These are phyloP conservation scores for Drosophila greeni DNA, from an alignment of 2,888 invertebrate genomes.

Conservation along the genomic window DNA sequence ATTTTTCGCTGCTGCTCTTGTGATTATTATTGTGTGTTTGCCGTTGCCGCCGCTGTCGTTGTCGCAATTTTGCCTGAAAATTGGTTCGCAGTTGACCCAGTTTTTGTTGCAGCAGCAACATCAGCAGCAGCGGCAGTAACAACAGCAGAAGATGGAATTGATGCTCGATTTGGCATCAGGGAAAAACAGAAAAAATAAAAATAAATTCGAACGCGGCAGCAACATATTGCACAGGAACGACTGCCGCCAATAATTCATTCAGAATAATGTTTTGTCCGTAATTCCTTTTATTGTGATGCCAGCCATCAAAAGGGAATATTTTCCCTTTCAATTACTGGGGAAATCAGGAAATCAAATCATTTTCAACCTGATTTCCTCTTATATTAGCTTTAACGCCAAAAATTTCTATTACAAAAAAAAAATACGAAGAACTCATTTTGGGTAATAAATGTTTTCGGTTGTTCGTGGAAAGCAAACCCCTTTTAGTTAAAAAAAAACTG, in stretches of 20 bases:
- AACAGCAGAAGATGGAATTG: conserved; percentile 26
- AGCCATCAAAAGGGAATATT: not conserved
- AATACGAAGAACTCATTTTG: no score
- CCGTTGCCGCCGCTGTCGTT: conserved; percentile 47
- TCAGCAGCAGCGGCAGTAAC: conserved; percentile 14
- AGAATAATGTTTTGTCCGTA: not conserved
- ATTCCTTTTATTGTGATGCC: not conserved
- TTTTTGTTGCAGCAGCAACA: conserved; percentile 54
- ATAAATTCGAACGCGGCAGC: not conserved
- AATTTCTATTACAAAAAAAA: no score
- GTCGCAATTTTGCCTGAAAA: conserved; percentile 70
- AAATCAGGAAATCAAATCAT: no score
- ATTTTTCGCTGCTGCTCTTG: conserved; percentile 56
- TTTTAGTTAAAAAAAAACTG: no score
- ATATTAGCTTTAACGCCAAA: no score
- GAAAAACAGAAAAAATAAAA: conserved; percentile 7
- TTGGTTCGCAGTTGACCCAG: conserved; percentile 71
- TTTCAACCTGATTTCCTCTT: not conserved
- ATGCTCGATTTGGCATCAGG: conserved; percentile 35
- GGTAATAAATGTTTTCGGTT: no score
- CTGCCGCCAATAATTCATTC: conserved; percentile 5
- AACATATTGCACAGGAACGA: conserved; percentile 20
- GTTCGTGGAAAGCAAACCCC: no score
- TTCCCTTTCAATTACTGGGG: not conserved
- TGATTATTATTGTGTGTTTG: conserved; percentile 61